Percentiles rank a stretch among this genome's conserved stretches.
These are phyloP conservation scores for Argyra leucocephala DNA, from an alignment of 2,888 invertebrate species.

Conservation along the genomic window DNA sequence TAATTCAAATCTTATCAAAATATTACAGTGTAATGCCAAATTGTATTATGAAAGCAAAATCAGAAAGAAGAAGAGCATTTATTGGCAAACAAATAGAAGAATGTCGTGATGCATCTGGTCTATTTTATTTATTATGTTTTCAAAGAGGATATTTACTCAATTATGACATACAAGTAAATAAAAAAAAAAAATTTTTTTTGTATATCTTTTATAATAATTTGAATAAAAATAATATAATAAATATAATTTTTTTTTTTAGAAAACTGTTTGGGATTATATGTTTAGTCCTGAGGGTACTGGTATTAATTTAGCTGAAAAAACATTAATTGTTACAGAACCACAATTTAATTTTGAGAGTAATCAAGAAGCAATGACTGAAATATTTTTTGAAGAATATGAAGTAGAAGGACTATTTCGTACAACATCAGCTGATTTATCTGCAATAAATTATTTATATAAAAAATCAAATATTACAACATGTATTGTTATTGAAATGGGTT, in stretches of 20 bases:
- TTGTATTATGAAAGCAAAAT: constrained; percentile 96
- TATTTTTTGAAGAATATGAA: constrained; percentile 96
- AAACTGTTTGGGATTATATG: constrained; percentile 91
- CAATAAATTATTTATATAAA: constrained; percentile 50
- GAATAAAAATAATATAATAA: neutral
- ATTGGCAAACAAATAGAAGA: constrained; percentile 92
- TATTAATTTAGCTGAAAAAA: constrained; percentile 65
- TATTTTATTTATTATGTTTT: constrained; percentile 87
- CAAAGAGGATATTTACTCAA: constrained; percentile 92
- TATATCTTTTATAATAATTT: neutral
- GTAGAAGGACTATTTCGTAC: constrained; percentile 71
- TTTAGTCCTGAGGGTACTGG: constrained; percentile 78
- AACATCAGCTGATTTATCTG: constrained; percentile 71
- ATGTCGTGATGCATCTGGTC: constrained; percentile 87
- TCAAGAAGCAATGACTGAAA: constrained; percentile 88
- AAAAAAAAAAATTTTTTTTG: too few relatives aligned
- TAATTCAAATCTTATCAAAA: constrained; percentile 9
- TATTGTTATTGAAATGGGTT: constrained; percentile 86
- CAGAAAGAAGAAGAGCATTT: constrained; percentile 86
- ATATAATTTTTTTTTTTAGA: constrained; percentile 49
- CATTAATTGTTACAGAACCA: constrained; percentile 86
- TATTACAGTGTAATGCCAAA: constrained; percentile 68
- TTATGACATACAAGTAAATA: constrained; percentile 67
- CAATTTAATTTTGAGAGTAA: constrained; percentile 84
- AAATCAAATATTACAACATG: constrained; percentile 55